Evolutionary conservation across 2,888 invertebrate genomes (phyloP).

Genomic region (Caenorhabditis japonica): DNA sequence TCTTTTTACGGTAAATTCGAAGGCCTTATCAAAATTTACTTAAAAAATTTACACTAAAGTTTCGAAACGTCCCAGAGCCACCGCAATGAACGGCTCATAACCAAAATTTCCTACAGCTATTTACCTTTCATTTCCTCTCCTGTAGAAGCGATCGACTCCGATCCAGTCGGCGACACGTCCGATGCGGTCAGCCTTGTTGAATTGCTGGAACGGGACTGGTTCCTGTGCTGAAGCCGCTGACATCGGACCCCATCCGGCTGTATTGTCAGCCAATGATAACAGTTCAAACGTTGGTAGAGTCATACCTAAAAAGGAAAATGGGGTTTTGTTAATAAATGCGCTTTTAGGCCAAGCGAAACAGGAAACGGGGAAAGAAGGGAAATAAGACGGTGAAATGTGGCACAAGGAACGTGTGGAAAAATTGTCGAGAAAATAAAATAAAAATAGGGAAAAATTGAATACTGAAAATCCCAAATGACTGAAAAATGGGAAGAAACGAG

Average conservation of each 20-base stretch:
- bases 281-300: conserved; percentile 55
- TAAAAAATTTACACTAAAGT: no score
- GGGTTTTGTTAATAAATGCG: background rate
- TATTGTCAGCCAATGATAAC: conserved; percentile 48
- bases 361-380: background rate
- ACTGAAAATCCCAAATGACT: no score
- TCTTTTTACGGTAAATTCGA: no score
- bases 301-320: conserved; percentile 48
- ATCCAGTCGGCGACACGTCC: conserved; percentile 99
- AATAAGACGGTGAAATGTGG: background rate
- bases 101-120: no score
- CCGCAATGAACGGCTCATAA: no score
- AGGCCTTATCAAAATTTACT: no score
- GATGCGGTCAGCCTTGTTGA: conserved; percentile 93
- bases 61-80: no score
- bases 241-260: conserved; percentile 62
- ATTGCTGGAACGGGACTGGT: conserved; percentile 98
- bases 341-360: conserved; percentile 13
- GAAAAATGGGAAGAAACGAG: conserved; percentile 18
- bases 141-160: conserved; percentile 84
- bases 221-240: conserved; percentile 82
- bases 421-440: background rate
- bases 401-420: conserved; percentile 1
- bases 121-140: conserved; percentile 87
- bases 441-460: background rate